Base-by-base conservation (phyloP, 2,113 vertebrate genomes). In the Mastomys coucha region DNA sequence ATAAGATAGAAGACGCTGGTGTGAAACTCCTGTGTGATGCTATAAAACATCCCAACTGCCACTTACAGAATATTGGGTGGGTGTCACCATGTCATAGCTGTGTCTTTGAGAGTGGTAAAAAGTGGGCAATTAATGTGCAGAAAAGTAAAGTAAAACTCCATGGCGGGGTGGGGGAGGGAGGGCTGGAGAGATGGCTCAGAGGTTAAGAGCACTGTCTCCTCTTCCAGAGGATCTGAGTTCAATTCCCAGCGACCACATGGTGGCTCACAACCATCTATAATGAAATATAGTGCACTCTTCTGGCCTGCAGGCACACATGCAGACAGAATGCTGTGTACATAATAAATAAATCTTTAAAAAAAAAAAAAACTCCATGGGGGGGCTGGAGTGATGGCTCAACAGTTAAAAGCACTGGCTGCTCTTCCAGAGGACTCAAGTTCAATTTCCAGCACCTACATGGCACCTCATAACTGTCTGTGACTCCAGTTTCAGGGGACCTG, bases 51-150 rank as follows among this genome's bases (percentile, higher is more conserved):
- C 93, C 97, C 33, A 11, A 9, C 31, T 97, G 96, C 70, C 10
- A 0, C 73, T 5, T 97, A 2, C 53, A 97, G 86, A 65, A 0
- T 0, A 92, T 98, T 7, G 39, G 73, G 96, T 98, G 87, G 69
- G 96, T 95, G 42, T 36, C 5, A 12, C 9, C 45, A 1, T 12
- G 2, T 19, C 49, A 7, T 1, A 20, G 60, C 56, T 36, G 1
- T 26, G 36, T 81, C 36, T 63, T 16, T 17, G 14, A 20, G 72
- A 42, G 39, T 45, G 85, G 13, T n/a, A 51, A 13, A n/a, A 85
- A 26, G 22, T 3, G 6, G 45, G 20, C 4, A 5, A 14, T 1
- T 0, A 77, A 36, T 36, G 11, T 70, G 4, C 31, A 36, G 28
- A 67, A 7, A 65, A 53, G 70, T 11, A 73, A 5, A 67, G 20